Evolutionary conservation across 1,140 invertebrate species (phyloP).

Genomic region (Hetaerina americana): DNA sequence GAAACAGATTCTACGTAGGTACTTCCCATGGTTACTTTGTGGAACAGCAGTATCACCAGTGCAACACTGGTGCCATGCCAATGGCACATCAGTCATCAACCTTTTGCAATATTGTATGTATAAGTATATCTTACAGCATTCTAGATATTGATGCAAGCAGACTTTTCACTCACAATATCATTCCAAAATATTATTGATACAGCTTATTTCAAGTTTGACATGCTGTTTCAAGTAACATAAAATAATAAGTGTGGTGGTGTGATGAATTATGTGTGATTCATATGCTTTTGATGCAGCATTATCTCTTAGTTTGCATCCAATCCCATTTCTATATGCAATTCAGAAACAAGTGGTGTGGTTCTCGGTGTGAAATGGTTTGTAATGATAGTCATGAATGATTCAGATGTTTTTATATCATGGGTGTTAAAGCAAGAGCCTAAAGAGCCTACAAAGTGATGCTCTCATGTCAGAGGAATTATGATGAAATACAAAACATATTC

Average conservation of each 20-base stretch:
- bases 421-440: not conserved
- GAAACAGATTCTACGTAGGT: too few relatives aligned
- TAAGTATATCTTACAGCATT: not conserved
- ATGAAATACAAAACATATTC: not conserved
- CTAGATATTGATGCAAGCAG: not conserved
- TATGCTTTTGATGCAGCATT: not conserved
- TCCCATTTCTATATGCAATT: not conserved
- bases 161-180: not conserved
- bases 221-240: not conserved
- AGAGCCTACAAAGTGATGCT: too few relatives aligned
- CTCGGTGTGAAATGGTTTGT: not conserved
- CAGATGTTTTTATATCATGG: not conserved
- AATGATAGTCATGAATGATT: not conserved
- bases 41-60: too few relatives aligned
- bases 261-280: not conserved
- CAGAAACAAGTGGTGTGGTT: not conserved
- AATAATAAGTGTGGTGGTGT: not conserved
- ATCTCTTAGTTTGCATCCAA: not conserved
- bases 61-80: too few relatives aligned
- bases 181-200: slow-evolving; percentile 4
- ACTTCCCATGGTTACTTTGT: too few relatives aligned
- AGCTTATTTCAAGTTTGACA: not conserved
- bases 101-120: too few relatives aligned
- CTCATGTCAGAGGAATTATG: not conserved
- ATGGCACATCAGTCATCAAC: too few relatives aligned